phyloP scores from a whole-genome alignment of 2,113 vertebrate species.

The Megaceryle maxima region DNA sequence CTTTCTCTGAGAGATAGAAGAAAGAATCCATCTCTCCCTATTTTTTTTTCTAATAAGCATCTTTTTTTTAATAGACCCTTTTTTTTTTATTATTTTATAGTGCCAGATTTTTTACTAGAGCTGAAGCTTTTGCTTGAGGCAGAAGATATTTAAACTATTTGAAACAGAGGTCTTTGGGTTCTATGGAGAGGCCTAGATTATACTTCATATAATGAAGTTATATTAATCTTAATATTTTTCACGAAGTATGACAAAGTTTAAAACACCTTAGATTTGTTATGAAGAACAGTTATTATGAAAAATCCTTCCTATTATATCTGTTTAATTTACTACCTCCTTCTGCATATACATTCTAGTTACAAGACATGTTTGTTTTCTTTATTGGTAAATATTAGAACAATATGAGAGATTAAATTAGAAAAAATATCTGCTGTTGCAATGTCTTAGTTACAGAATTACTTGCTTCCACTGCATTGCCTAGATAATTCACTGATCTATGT shows the following conservation, averaged over 20 bases:
- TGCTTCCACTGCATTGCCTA: not conserved
- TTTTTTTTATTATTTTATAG: not conserved
- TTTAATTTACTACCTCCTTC: not conserved
- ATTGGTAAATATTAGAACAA: not conserved
- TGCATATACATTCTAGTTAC: not conserved
- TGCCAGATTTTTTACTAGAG: not conserved
- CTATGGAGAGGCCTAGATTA: not conserved
- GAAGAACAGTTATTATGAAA: not conserved
- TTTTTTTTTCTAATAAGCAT: not conserved
- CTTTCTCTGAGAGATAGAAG: not conserved
- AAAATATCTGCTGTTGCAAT: not conserved
- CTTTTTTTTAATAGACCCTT: not conserved
- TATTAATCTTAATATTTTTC: not conserved
- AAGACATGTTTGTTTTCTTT: not conserved
- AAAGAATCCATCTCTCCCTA: not conserved
- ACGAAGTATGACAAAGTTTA: not conserved
- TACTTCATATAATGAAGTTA: not conserved
- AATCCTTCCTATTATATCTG: not conserved
- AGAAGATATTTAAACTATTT: not conserved
- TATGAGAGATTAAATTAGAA: conserved; percentile 3
- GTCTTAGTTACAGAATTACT: not conserved
- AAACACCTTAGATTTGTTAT: not conserved
- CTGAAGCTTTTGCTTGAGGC: not conserved
- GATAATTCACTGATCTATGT: not conserved
- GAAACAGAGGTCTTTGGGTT: not conserved